Base-by-base conservation (phyloP, 2,113 vertebrate species). In the Turdus rufiventris region DNA sequence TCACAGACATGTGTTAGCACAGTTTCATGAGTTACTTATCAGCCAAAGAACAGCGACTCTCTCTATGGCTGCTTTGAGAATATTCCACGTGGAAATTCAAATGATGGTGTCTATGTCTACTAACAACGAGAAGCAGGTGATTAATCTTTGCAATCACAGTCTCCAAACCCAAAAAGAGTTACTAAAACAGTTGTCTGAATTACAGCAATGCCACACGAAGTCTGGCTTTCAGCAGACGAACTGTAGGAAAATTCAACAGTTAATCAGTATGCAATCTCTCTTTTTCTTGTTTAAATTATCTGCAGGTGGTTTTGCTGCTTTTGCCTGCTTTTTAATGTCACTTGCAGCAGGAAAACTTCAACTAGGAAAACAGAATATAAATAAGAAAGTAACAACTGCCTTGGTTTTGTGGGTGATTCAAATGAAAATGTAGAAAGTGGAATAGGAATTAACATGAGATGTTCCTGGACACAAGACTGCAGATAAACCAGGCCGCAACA, bases 11-110 rank as follows among this genome's bases (percentile, higher is more conserved):
- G 0, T 11, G 5, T 34, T 50, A 65, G 33, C 23, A 56, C 47
- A 57, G 50, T 9, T 50, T n/a, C 84, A 89, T 9, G 42, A 77
- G 43, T 17, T 65, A 54, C 19, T 23, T 26, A 67, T 40, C 73
- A 86, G 36, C 10, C 26, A 31, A 81, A 80, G 18, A 85, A 21
- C 28, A 75, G n/a, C 51, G 81, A 19, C 14, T 60, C 36, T 73
- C 42, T 34, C 42, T 17, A 43, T 7, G 6, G 40, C 14, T 72
- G 28, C 48, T 56, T 36, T 0, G 0, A 79, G 50, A 85, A 75
- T 24, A 88, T 36, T 72, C 66, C 58, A 85, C 7, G 4, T 17
- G n/a, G 28, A 81, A 73, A 68, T 43, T 53, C 31, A 65, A 67
- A 13, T 38, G 19, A 60, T 18, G 14, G 36, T 33, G 43, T 34